Evolutionary conservation across 2,797 vertebrate genomes (phyloP).

Genomic region (Limnodromus scolopaceus): DNA sequence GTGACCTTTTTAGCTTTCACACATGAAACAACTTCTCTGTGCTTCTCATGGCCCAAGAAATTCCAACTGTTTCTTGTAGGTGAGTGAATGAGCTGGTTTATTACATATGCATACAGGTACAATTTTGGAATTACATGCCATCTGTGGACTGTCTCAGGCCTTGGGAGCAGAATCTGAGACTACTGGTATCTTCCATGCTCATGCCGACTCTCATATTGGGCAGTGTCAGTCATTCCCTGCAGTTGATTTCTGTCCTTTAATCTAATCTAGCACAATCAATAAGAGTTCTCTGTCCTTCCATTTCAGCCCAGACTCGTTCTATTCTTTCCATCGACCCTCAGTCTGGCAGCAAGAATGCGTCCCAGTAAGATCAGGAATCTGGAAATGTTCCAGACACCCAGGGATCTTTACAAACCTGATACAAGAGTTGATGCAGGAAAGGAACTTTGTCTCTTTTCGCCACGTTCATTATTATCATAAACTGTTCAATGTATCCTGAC

Average conservation of each 20-base stretch:
- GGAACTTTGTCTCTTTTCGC: neutral
- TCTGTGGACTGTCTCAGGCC: neutral
- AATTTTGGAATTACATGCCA: neutral
- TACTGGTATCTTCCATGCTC: neutral
- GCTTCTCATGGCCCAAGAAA: neutral
- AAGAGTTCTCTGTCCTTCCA: neutral
- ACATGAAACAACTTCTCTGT: accelerated
- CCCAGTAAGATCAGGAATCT: neutral
- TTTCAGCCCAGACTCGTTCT: neutral
- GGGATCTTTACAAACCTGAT: neutral
- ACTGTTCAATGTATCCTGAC: neutral
- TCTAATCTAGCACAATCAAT: neutral
- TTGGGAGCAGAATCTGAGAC: neutral
- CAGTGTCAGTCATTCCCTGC: neutral
- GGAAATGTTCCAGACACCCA: neutral
- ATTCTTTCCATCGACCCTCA: neutral
- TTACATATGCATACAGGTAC: neutral
- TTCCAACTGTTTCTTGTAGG: neutral
- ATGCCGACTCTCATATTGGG: neutral
- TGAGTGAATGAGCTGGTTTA: neutral
- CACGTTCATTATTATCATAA: neutral
- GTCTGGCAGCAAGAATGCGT: neutral
- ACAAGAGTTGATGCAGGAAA: neutral
- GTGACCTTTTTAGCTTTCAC: neutral
- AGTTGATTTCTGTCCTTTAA: neutral